Evolutionary conservation across 2,888 invertebrate species (phyloP).

Genomic region (Ormyrus thymus): DNA sequence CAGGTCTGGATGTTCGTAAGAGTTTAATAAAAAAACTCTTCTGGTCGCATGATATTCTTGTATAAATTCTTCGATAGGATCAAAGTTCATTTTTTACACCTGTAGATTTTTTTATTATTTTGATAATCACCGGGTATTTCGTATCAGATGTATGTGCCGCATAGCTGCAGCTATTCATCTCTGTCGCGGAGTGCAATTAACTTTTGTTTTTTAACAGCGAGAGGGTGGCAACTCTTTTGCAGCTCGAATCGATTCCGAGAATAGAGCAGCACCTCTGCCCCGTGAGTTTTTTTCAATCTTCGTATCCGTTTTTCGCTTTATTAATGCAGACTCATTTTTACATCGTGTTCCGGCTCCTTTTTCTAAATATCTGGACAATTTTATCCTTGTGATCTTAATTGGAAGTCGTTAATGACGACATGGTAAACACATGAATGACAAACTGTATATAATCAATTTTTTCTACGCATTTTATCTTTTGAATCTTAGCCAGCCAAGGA

Average conservation of each 20-base stretch:
- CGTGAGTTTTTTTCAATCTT: conserved; percentile 25
- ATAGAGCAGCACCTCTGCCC: conserved; percentile 26
- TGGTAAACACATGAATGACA: conserved; percentile 44
- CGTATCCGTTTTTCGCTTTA: conserved; percentile 40
- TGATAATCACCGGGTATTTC: conserved; percentile 12
- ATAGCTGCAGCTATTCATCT: conserved; percentile 41
- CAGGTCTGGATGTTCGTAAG: too few species aligned
- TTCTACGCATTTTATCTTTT: conserved; percentile 37
- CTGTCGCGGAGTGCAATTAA: conserved; percentile 41
- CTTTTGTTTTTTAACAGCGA: conserved; percentile 36
- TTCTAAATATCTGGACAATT: conserved; percentile 53
- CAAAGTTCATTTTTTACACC: conserved; percentile 13
- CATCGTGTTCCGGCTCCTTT: conserved; percentile 41
- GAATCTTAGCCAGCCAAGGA: neutral
- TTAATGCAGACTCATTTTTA: conserved; percentile 48
- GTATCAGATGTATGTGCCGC: conserved; percentile 32
- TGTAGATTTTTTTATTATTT: neutral
- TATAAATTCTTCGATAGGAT: neutral
- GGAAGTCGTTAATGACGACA: conserved; percentile 45
- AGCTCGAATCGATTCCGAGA: conserved; percentile 38
- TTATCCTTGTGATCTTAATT: conserved; percentile 54
- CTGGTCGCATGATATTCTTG: too few species aligned
- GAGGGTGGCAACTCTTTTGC: conserved; percentile 24
- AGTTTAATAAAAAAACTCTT: too few species aligned
- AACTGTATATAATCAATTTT: conserved; percentile 48